A percentile compares a stretch with the other conserved stretches of the same genome.
These are phyloP conservation scores for Drosophila elegans DNA, from an alignment of 1,140 invertebrate species.

Conservation along the genomic window DNA sequence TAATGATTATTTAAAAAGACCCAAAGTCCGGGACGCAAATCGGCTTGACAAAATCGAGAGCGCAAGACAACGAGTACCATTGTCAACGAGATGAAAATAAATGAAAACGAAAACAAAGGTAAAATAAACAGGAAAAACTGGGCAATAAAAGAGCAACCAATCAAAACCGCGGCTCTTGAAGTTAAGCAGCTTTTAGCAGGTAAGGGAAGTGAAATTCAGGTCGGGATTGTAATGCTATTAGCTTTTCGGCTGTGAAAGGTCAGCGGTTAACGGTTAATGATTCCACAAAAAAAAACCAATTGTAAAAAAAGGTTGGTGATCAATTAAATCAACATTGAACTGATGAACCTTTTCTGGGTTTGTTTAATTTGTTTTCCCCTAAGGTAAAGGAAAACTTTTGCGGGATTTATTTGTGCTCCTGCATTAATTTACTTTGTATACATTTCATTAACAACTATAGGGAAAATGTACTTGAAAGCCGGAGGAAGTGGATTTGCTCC, in stretches of 20 bases:
- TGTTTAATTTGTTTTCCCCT: slow-evolving; percentile 23
- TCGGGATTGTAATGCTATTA: slow-evolving; percentile 45
- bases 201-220: slow-evolving; percentile 40
- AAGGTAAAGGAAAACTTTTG: not conserved
- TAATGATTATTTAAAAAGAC: slow-evolving; percentile 74
- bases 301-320: slow-evolving; percentile 19
- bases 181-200: slow-evolving; percentile 68
- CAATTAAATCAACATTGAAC: slow-evolving; percentile 44
- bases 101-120: slow-evolving; percentile 32
- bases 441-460: slow-evolving; percentile 75
- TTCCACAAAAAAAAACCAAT: slow-evolving; percentile 19
- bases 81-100: slow-evolving; percentile 59
- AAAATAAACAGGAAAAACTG: slow-evolving; percentile 25
- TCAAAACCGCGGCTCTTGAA: slow-evolving; percentile 44
- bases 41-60: slow-evolving; percentile 42
- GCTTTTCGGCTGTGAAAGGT: slow-evolving; percentile 38
- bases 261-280: slow-evolving; percentile 48
- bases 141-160: slow-evolving; percentile 11
- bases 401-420: slow-evolving; percentile 20
- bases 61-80: slow-evolving; percentile 22
- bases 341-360: slow-evolving; percentile 25
- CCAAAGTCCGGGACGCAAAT: slow-evolving; percentile 48
- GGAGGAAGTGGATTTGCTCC: slow-evolving; percentile 29
- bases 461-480: slow-evolving; percentile 26
- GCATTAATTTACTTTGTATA: slow-evolving; percentile 70